Evolutionary conservation across 2,113 vertebrate species (phyloP).

Genomic region (Nycticebus coucang): DNA sequence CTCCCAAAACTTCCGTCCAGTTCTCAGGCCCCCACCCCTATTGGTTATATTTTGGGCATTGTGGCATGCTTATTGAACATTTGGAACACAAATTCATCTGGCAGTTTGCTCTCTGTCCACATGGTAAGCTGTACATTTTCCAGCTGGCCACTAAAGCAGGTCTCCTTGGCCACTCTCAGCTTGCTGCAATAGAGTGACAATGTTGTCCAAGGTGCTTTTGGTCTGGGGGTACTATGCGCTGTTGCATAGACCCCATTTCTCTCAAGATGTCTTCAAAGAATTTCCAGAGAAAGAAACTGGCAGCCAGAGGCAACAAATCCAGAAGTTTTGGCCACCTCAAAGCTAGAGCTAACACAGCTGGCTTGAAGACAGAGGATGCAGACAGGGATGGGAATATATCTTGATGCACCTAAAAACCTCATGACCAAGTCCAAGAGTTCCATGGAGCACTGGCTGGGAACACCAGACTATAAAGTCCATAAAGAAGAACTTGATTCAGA

Average conservation of each 20-base stretch:
- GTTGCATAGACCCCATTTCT: not conserved
- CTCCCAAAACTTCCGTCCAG: not conserved
- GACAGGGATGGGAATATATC: not conserved
- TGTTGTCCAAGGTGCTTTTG: not conserved
- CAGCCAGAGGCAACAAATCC: not conserved
- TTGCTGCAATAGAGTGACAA: not conserved
- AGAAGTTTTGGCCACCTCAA: not conserved
- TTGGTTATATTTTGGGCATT: not conserved
- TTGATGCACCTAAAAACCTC: not conserved
- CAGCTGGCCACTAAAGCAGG: not conserved
- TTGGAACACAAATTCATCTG: not conserved
- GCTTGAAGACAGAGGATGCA: not conserved
- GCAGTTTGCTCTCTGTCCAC: not conserved
- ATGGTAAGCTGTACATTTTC: not conserved
- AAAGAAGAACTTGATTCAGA: not conserved
- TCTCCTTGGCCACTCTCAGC: not conserved
- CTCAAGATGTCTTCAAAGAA: not conserved
- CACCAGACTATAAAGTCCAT: not conserved
- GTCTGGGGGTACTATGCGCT: not conserved
- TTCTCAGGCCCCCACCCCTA: too few relatives aligned
- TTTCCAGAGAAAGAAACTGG: not conserved
- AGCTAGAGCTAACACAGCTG: not conserved
- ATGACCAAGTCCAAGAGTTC: not conserved
- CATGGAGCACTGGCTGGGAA: accelerated
- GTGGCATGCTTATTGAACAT: not conserved